phyloP scores from a whole-genome alignment of 2,888 invertebrate genomes.

The Busseola fusca region DNA sequence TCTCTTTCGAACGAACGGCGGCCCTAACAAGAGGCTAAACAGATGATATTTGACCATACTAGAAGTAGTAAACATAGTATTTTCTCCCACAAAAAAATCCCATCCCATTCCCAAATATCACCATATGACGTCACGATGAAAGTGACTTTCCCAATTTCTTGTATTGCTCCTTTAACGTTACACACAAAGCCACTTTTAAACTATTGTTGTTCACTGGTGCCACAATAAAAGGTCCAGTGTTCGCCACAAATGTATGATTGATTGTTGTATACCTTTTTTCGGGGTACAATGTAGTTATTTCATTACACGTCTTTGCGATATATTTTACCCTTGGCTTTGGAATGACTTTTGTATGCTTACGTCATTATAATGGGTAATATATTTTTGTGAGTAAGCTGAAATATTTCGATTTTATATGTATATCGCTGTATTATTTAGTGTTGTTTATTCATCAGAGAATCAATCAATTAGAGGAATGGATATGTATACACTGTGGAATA shows the following conservation, averaged over 20 bases:
- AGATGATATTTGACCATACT: too few relatives aligned
- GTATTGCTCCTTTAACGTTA: slow-evolving; percentile 44
- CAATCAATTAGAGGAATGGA: background rate
- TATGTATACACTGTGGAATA: too few relatives aligned
- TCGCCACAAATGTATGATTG: slow-evolving; percentile 59
- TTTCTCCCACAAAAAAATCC: background rate
- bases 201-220: slow-evolving; percentile 58
- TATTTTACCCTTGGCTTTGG: slow-evolving; percentile 24
- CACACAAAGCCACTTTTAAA: slow-evolving; percentile 62
- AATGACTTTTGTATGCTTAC: slow-evolving; percentile 24
- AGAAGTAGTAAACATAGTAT: too few relatives aligned
- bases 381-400: slow-evolving; percentile 36
- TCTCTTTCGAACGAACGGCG: too few relatives aligned
- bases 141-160: slow-evolving; percentile 40
- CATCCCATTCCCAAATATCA: slow-evolving; percentile 2
- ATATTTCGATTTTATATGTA: slow-evolving; percentile 24
- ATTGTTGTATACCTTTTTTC: slow-evolving; percentile 56
- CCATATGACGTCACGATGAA: slow-evolving; percentile 30
- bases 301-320: slow-evolving; percentile 53
- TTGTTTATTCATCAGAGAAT: background rate
- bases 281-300: slow-evolving; percentile 48
- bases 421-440: background rate
- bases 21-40: too few relatives aligned
- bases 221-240: slow-evolving; percentile 52
- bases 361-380: slow-evolving; percentile 17